A percentile compares a stretch with the other conserved stretches of the same genome.
Evolutionary conservation across 2,113 vertebrate species (phyloP).

Genomic region (Ammospiza caudacuta): DNA sequence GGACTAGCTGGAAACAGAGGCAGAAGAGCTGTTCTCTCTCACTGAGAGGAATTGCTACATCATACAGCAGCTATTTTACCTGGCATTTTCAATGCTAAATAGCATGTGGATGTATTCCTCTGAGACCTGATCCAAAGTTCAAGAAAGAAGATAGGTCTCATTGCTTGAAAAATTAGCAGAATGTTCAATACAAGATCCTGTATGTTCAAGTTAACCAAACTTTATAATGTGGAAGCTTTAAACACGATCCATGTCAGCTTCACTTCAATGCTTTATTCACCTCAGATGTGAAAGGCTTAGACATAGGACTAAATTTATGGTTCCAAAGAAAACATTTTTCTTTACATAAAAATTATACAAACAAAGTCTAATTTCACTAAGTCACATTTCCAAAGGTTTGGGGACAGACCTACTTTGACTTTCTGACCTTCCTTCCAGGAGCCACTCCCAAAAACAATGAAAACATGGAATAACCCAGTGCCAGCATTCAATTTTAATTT

Average conservation of each 20-base stretch:
- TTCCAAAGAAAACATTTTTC: background rate
- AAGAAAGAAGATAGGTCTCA: background rate
- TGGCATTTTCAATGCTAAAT: background rate
- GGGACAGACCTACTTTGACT: background rate
- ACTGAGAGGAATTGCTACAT: background rate
- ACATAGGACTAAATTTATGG: background rate
- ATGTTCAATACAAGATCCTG: background rate
- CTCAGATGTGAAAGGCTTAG: background rate
- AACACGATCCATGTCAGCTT: background rate
- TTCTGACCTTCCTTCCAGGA: background rate
- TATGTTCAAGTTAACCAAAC: background rate
- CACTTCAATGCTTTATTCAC: background rate
- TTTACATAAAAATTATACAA: background rate
- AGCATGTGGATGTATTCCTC: background rate
- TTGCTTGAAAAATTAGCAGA: background rate
- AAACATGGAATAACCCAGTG: background rate
- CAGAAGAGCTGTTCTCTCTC: background rate
- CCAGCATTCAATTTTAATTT: background rate
- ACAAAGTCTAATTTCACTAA: background rate
- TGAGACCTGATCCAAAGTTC: background rate
- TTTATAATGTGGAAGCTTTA: background rate
- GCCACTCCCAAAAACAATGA: constrained; percentile 8
- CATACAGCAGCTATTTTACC: background rate
- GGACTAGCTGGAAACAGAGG: background rate
- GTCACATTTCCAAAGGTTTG: background rate